Percentiles rank a stretch among this genome's conserved stretches.
Conservation (phyloP, 2,888 invertebrate genomes). For the Aphidius colemani region DNA sequence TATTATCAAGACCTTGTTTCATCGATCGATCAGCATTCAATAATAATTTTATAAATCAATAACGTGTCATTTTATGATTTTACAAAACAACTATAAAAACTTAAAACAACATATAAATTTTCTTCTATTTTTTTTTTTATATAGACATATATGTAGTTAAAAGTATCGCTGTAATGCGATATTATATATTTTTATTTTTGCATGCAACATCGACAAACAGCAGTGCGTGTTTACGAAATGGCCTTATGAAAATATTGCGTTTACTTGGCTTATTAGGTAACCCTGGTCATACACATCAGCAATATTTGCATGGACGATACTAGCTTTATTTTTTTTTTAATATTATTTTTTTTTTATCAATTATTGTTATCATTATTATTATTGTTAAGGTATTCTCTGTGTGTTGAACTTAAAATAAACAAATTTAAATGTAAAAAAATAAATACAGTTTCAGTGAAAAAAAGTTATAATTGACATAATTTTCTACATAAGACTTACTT, state of each 20-base stretch:
- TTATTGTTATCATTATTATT: not conserved
- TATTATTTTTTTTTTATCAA: no score
- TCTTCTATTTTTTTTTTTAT: no score
- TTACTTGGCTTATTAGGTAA: slow-evolving; percentile 50
- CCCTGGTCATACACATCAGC: slow-evolving; percentile 12
- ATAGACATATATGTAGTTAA: no score
- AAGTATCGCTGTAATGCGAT: slow-evolving; percentile 15
- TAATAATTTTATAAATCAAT: no score
- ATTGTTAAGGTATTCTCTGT: no score
- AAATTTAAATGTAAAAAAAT: not conserved
- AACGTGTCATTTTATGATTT: no score
- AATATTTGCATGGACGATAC: slow-evolving; percentile 18
- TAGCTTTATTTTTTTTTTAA: no score
- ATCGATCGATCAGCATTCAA: no score
- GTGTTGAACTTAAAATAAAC: not conserved
- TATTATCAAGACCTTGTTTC: no score
- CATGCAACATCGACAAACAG: slow-evolving; percentile 22
- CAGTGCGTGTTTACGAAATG: slow-evolving; percentile 40
- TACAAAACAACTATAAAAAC: no score
- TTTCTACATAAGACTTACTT: no score
- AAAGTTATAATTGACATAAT: no score
- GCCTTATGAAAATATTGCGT: slow-evolving; percentile 47
- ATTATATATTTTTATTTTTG: slow-evolving; percentile 12
- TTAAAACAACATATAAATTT: not conserved
- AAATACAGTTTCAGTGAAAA: not conserved